phyloP scores from a whole-genome alignment of 2,113 vertebrate genomes.

The Clinocottus analis region DNA sequence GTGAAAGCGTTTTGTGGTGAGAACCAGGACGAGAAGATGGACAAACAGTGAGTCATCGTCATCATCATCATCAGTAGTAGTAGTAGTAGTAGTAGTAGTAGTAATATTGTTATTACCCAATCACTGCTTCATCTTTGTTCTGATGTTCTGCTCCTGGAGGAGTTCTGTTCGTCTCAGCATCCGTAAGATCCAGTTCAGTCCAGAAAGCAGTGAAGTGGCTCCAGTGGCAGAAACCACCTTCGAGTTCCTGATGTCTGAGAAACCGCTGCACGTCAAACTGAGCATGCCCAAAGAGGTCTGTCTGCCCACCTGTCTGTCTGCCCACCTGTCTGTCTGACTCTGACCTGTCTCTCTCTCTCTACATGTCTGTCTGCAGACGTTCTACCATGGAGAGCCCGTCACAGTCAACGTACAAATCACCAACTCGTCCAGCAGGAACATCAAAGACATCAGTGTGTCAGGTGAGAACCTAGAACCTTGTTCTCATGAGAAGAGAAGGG shows the following conservation, averaged over 20 bases:
- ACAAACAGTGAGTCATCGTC: conserved; percentile 84
- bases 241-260: conserved; percentile 94
- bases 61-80: neutral
- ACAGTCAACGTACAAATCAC: conserved; percentile 86
- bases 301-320: neutral
- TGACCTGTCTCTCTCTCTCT: neutral
- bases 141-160: conserved; percentile 73
- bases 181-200: conserved; percentile 93
- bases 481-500: too few relatives aligned
- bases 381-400: conserved; percentile 92
- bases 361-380: conserved; percentile 84
- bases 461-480: conserved; percentile 63
- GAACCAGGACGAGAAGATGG: conserved; percentile 85
- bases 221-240: conserved; percentile 87
- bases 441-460: conserved; percentile 89
- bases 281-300: conserved; percentile 89
- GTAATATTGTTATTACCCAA: neutral
- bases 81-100: neutral
- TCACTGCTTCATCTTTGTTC: too few relatives aligned
- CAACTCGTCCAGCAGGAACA: conserved; percentile 91
- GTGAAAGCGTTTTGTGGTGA: conserved; percentile 90
- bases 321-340: neutral
- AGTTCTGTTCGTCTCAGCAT: conserved; percentile 89
- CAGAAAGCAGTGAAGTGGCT: conserved; percentile 72
- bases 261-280: conserved; percentile 88